A percentile compares a stretch with the other conserved stretches of the same genome.
phyloP scores from a whole-genome alignment of 2,888 invertebrate species.

The Cryptus viduatorius region DNA sequence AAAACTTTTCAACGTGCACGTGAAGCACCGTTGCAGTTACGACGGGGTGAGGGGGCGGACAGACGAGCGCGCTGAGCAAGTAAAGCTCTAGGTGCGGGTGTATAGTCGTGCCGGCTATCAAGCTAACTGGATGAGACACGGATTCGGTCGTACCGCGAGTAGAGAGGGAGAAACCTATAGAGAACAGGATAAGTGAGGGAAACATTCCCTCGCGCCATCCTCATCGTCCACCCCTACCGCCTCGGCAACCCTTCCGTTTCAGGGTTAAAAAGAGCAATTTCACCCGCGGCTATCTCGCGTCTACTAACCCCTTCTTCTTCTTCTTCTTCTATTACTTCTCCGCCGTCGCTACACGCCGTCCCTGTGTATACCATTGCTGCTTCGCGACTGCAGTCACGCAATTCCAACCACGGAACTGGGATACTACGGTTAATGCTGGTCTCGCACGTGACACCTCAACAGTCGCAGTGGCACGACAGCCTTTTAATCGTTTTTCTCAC shows the following conservation, averaged over 20 bases:
- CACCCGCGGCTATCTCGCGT: constrained; percentile 55
- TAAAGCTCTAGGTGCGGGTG: constrained; percentile 43
- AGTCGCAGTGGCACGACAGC: constrained; percentile 16
- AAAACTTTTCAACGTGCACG: constrained; percentile 64
- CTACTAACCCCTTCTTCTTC: constrained; percentile 17
- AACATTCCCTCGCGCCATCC: constrained; percentile 48
- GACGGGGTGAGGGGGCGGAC: not conserved
- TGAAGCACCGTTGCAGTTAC: constrained; percentile 44
- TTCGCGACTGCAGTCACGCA: constrained; percentile 62
- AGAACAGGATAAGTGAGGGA: constrained; percentile 22
- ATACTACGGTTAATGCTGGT: constrained; percentile 40
- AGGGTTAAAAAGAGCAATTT: constrained; percentile 69
- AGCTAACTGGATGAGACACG: constrained; percentile 72
- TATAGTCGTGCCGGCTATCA: constrained; percentile 62
- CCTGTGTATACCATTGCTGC: constrained; percentile 21
- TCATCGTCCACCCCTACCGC: constrained; percentile 56
- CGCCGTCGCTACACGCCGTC: constrained; percentile 32
- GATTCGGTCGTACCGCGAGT: constrained; percentile 68
- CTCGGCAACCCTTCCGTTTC: constrained; percentile 50
- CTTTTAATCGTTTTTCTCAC: not conserved
- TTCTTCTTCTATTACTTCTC: not conserved
- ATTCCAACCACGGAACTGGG: constrained; percentile 20
- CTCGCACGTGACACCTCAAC: constrained; percentile 41
- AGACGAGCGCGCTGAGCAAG: constrained; percentile 8
- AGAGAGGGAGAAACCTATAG: constrained; percentile 39